These are phyloP conservation scores for Phenganax subtilis DNA, from an alignment of 92 coral and sea anemone genomes.

Conservation along the genomic window DNA sequence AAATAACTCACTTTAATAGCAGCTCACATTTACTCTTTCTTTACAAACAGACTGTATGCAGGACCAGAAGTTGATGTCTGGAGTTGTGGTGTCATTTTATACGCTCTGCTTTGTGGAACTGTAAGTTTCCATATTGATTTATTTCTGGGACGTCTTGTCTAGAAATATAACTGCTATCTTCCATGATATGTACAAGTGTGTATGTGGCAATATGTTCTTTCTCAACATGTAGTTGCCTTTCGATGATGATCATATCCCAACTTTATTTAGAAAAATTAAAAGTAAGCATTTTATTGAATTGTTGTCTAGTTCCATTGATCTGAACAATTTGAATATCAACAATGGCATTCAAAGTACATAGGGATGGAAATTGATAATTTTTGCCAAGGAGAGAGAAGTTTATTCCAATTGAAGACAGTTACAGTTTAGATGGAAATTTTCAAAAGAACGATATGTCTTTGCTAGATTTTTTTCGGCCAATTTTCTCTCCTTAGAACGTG, in stretches of 20 bases:
- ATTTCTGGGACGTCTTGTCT: not conserved
- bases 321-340: not conserved
- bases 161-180: not conserved
- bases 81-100: slow-evolving; percentile 96
- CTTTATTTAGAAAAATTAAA: slow-evolving; percentile 89
- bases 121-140: slow-evolving; percentile 47
- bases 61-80: slow-evolving; percentile 98
- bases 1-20: no score
- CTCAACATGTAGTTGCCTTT: slow-evolving; percentile 67
- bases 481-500: no score
- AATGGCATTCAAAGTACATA: no score
- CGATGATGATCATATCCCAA: slow-evolving; percentile 97
- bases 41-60: slow-evolving; percentile 69
- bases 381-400: no score
- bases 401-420: no score
- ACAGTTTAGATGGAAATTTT: no score
- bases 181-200: not conserved
- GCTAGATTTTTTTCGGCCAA: no score
- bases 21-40: no score
- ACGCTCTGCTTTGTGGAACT: slow-evolving; percentile 92
- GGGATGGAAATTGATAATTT: no score
- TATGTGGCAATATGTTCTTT: not conserved
- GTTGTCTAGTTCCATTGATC: not conserved
- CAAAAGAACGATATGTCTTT: no score
- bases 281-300: slow-evolving; percentile 43